Base-by-base conservation (phyloP, 1,140 invertebrate species). In the Macrosteles quadrilineatus region DNA sequence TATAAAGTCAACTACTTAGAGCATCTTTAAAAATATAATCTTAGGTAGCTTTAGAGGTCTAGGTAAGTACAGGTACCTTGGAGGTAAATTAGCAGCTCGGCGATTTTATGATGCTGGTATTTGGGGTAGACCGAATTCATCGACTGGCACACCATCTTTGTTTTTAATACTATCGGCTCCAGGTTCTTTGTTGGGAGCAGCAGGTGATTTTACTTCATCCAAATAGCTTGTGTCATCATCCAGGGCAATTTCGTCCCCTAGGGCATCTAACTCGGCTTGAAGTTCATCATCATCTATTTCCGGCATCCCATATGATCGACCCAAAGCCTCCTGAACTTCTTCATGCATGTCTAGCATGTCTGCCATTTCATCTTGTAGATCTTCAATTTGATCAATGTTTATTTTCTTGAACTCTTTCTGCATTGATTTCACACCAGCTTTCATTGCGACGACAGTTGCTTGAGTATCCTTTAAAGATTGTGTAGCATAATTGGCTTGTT, bases 341-440 rank as follows among this genome's bases (percentile, higher is more conserved):
- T 97, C 95, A 1, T 96, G 93, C 86, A 98, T 93, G 77, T 99
- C 97, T 68, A 99, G 83, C 90, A 99, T 93, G 79, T 99, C 98
- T 29, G 97, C 94, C 80, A 99, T 85, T 69, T 99, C 96, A 85
- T 99, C 98, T 88, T 99, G 97, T 30, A 99, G 84, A 86, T 98
- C 94, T 92, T 99, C 97, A 79, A 99, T 98, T 69, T 97, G 87
- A 86, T 99, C 96, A 80, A 99, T 96, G 78, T 98, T 96, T 64
- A 99, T 93, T 77, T 98, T 96, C 78, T 99, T 99, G 78, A 98
- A 99, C 81, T 98, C 97, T 74, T 94, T 97, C 78, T 99, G 97
- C 95, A 99, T 99, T 78, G 96, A 90, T 79, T 96, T 96, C 21
- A 99, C 91, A 11, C 98, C 98, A 78, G 94, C 88, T 82, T 96